Percentiles rank a stretch among this genome's conserved stretches.
phyloP scores from a whole-genome alignment of 2,797 vertebrate genomes.

The Tympanoctomys barrerae region DNA sequence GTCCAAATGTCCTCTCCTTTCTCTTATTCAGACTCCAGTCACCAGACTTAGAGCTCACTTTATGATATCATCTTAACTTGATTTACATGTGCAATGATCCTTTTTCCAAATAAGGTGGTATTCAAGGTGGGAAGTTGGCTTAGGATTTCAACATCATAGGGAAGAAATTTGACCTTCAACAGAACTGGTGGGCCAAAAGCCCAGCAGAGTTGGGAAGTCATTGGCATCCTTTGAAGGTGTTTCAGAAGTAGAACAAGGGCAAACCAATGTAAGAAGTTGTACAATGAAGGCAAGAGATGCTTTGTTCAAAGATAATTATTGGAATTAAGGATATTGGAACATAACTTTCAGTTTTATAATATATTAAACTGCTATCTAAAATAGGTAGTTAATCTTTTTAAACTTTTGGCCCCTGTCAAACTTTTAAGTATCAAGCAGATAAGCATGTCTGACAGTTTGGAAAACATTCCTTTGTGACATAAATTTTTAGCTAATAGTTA shows the following conservation, averaged over 20 bases:
- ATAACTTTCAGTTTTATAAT: neutral
- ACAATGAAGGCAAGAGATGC: neutral
- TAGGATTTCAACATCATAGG: neutral
- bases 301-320: neutral
- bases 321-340: neutral
- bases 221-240: neutral
- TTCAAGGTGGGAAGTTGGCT: neutral
- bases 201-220: neutral
- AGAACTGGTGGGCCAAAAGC: neutral
- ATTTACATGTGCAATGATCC: neutral
- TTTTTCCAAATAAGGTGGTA: neutral
- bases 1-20: neutral
- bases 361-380: neutral
- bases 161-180: neutral
- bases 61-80: neutral
- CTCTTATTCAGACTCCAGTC: neutral
- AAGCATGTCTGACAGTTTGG: neutral
- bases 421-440: neutral
- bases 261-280: neutral
- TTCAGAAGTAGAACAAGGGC: neutral
- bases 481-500: neutral
- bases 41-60: neutral
- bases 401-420: neutral
- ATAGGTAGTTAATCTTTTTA: neutral
- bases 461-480: neutral